phyloP scores from a whole-genome alignment of 2,888 invertebrate species.

The Limnephilus lunatus region DNA sequence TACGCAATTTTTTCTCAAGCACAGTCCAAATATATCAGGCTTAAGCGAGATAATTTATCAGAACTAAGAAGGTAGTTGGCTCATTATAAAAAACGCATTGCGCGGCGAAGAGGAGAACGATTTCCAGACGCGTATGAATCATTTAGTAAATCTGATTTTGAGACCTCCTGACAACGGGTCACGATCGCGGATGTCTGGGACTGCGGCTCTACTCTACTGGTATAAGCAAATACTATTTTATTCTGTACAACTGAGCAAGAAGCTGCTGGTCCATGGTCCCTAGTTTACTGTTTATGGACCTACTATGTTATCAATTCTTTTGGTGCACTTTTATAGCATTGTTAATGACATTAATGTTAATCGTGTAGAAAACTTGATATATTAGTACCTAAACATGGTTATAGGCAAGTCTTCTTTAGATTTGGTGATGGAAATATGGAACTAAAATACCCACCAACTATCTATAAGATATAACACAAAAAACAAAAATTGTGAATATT shows the following conservation, averaged over 20 bases:
- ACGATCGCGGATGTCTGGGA: constrained; percentile 59
- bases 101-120: not conserved
- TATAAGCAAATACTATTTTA: constrained; percentile 54
- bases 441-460: no score
- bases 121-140: constrained; percentile 27
- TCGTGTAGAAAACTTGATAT: no score
- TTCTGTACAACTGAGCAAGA: constrained; percentile 20
- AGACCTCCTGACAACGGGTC: constrained; percentile 53
- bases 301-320: not conserved
- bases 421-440: no score
- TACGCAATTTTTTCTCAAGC: not conserved
- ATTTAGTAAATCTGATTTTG: constrained; percentile 47
- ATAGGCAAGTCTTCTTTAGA: no score
- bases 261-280: constrained; percentile 32
- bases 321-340: not conserved
- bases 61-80: not conserved
- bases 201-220: constrained; percentile 7
- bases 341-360: no score
- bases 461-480: no score
- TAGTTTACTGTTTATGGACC: not conserved
- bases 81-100: not conserved
- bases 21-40: not conserved
- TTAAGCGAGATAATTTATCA: not conserved
- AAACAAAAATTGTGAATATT: no score
- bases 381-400: no score